These are phyloP conservation scores for Pristionchus arcanus DNA, from an alignment of 2,888 invertebrate species.

Conservation along the genomic window DNA sequence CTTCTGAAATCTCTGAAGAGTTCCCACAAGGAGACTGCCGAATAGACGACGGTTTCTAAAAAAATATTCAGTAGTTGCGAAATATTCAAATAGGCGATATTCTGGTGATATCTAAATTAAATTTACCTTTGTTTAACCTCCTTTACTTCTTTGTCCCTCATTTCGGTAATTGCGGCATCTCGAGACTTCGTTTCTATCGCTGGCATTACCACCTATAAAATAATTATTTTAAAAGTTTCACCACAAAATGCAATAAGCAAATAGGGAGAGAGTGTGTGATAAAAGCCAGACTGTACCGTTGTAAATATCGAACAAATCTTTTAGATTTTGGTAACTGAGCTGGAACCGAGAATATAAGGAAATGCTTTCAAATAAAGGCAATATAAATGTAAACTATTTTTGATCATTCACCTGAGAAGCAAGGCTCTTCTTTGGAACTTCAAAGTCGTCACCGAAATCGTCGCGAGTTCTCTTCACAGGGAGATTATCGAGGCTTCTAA, in stretches of 20 bases:
- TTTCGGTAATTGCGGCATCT: conserved; percentile 89
- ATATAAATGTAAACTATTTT: background rate
- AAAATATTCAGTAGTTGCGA: background rate
- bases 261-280: background rate
- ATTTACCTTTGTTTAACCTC: conserved; percentile 71
- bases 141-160: conserved; percentile 82
- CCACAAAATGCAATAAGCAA: background rate
- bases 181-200: conserved; percentile 87
- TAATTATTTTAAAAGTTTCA: background rate
- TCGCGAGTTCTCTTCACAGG: conserved; percentile 48
- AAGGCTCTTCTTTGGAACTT: conserved; percentile 47
- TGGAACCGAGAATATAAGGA: too few species aligned
- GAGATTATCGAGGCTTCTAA: conserved; percentile 29
- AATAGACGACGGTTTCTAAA: conserved; percentile 93
- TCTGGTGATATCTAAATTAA: background rate
- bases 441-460: conserved; percentile 49
- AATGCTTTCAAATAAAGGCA: background rate
- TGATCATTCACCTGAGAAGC: conserved; percentile 36
- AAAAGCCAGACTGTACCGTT: background rate
- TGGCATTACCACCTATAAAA: conserved; percentile 73
- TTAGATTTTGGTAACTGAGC: background rate
- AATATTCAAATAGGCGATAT: background rate
- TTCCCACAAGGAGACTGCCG: conserved; percentile 91
- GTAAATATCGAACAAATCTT: background rate
- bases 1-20: conserved; percentile 94